These are phyloP conservation scores for Acrocyrtus sp. DNA, from an alignment of 2,888 invertebrate genomes.

Conservation along the genomic window DNA sequence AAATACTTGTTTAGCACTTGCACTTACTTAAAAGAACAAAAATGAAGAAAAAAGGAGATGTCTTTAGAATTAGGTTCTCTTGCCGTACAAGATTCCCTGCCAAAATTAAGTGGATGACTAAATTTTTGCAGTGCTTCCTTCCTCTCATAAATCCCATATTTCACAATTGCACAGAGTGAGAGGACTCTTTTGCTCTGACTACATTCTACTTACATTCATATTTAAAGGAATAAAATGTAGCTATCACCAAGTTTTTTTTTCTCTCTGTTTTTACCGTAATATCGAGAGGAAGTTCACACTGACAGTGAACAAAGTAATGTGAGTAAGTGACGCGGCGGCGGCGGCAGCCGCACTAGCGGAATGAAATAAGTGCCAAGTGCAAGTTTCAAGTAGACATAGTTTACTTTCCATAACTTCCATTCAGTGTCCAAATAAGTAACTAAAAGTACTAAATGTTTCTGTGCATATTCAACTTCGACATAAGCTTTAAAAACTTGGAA, in stretches of 20 bases:
- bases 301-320: no score
- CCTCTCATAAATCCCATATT: constrained; percentile 8
- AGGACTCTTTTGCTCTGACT: no score
- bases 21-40: constrained; percentile 13
- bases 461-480: constrained; percentile 36
- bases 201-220: constrained; percentile 14
- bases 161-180: no score
- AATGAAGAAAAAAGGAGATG: constrained; percentile 38
- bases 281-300: no score
- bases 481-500: constrained; percentile 35
- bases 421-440: constrained; percentile 43
- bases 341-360: no score
- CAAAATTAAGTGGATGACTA: constrained; percentile 38
- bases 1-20: constrained; percentile 42
- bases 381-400: constrained; percentile 33
- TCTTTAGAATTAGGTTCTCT: constrained; percentile 45
- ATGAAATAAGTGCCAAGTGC: constrained; percentile 45
- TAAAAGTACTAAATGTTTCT: constrained; percentile 48
- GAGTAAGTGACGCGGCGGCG: no score
- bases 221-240: no score
- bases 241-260: no score
- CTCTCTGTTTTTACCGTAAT: no score
- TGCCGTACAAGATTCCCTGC: constrained; percentile 11
- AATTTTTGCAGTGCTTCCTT: constrained; percentile 41
- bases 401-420: constrained; percentile 25